Conservation (phyloP, 2,888 invertebrate genomes). For the Cyrtodaria siliqua region DNA sequence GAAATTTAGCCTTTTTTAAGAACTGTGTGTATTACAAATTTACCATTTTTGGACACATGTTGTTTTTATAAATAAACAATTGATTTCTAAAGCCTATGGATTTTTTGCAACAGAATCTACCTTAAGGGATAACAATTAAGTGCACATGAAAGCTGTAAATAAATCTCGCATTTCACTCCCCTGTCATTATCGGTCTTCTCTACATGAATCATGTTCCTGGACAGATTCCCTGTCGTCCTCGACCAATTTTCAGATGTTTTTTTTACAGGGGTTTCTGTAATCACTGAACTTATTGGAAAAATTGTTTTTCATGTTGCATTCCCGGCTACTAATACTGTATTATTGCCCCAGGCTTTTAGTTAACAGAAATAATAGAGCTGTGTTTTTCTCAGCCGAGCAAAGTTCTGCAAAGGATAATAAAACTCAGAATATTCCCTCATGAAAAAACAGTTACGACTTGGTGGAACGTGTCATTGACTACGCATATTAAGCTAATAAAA, state of each 20-base stretch:
- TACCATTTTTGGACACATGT: too few relatives aligned
- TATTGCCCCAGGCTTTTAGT: conserved; percentile 49
- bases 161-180: neutral
- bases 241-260: conserved; percentile 1
- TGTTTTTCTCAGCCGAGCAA: neutral
- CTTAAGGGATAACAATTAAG: too few relatives aligned
- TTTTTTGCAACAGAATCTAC: too few relatives aligned
- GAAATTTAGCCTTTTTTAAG: too few relatives aligned
- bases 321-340: conserved; percentile 17
- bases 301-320: conserved; percentile 23
- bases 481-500: too few relatives aligned
- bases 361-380: conserved; percentile 20
- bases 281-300: conserved; percentile 32
- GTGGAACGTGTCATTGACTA: too few relatives aligned
- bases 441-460: too few relatives aligned
- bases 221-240: neutral
- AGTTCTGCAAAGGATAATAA: too few relatives aligned
- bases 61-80: too few relatives aligned
- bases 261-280: conserved; percentile 8
- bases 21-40: too few relatives aligned
- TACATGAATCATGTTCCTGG: neutral
- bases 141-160: neutral
- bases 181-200: neutral
- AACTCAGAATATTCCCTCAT: too few relatives aligned
- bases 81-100: too few relatives aligned